Evolutionary conservation across 2,113 vertebrate species (phyloP).

Genomic region (Festucalex cinctus): DNA sequence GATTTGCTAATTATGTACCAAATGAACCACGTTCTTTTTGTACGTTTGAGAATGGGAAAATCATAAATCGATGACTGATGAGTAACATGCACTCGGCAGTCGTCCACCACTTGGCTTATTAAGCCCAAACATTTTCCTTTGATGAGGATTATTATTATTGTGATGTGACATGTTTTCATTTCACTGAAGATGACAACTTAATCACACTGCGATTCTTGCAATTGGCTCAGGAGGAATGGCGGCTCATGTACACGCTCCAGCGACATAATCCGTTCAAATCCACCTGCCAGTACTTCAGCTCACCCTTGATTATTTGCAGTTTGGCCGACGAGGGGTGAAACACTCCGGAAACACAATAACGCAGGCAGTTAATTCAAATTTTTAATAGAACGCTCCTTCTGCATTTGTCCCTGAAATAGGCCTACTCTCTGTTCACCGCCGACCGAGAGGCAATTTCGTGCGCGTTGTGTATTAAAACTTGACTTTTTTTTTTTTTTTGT

Average conservation of each 20-base stretch:
- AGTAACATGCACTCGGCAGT: neutral
- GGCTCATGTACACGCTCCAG: conserved; percentile 16
- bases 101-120: conserved; percentile 47
- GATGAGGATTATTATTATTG: conserved; percentile 59
- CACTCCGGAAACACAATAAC: conserved; percentile 53
- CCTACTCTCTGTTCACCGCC: conserved; percentile 14
- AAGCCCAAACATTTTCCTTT: conserved; percentile 42
- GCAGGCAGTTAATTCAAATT: conserved; percentile 46
- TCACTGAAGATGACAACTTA: conserved; percentile 65
- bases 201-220: conserved; percentile 66
- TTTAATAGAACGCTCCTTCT: conserved; percentile 40
- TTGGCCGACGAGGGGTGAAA: conserved; percentile 46
- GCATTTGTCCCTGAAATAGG: conserved; percentile 28
- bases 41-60: too few species aligned
- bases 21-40: too few species aligned
- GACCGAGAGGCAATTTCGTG: conserved; percentile 4
- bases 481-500: neutral
- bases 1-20: too few species aligned
- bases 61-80: neutral
- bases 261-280: conserved; percentile 60
- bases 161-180: conserved; percentile 67
- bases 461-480: neutral
- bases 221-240: conserved; percentile 49
- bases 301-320: conserved; percentile 49
- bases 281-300: conserved; percentile 60